These are phyloP conservation scores for Pogonophryne albipinna DNA, from an alignment of 2,797 vertebrate species.

Conservation along the genomic window DNA sequence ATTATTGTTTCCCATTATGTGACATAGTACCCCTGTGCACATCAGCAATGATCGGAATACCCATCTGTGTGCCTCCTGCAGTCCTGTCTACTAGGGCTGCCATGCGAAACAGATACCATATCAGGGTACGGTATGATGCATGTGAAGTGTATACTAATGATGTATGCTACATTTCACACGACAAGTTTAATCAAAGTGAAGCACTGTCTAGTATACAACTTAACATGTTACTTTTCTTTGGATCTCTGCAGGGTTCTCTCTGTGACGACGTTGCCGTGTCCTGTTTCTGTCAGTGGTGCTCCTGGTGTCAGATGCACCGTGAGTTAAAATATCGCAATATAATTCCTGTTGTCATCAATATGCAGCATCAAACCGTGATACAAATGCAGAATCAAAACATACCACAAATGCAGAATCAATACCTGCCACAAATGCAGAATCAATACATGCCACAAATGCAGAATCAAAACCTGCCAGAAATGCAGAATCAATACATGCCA, in stretches of 20 bases:
- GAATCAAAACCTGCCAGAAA: not conserved
- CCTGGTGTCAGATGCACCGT: conserved; percentile 80
- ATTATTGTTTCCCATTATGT: conserved; percentile 60
- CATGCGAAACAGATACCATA: conserved; percentile 54
- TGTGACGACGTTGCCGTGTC: conserved; percentile 68
- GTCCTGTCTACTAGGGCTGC: conserved; percentile 33
- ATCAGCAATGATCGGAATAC: not conserved
- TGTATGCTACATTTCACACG: too few relatives aligned
- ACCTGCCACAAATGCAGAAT: not conserved
- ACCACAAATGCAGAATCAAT: not conserved
- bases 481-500: conserved; percentile 28
- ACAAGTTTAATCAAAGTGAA: not conserved
- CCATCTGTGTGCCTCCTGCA: conserved; percentile 50
- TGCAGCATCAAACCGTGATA: not conserved
- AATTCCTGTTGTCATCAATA: not conserved
- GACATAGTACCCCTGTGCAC: conserved; percentile 35
- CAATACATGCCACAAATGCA: not conserved
- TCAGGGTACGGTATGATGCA: conserved; percentile 49
- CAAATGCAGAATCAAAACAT: conserved; percentile 34
- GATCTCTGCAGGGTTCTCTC: conserved; percentile 66
- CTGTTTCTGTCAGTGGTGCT: conserved; percentile 68
- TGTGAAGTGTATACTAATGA: not conserved
- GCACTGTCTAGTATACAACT: not conserved
- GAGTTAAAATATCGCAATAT: conserved; percentile 59
- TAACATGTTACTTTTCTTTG: fast-evolving